These are phyloP conservation scores for Pararge aegeria DNA, from an alignment of 1,140 invertebrate genomes.

Conservation along the genomic window DNA sequence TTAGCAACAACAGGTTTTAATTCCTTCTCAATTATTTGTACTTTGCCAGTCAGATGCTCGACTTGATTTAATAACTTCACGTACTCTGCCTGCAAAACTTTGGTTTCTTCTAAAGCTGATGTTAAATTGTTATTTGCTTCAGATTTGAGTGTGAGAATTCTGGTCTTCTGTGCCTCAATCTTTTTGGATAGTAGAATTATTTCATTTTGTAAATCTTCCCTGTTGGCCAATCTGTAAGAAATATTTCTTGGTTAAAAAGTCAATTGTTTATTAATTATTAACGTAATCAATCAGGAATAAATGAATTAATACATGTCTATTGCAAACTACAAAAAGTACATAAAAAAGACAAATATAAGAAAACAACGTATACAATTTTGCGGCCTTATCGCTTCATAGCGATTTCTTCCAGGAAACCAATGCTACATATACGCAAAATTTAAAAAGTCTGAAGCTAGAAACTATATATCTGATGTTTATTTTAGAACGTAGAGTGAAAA, in stretches of 20 bases:
- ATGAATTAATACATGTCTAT: too few relatives aligned
- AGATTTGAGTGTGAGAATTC: conserved; percentile 84
- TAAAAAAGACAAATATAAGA: too few relatives aligned
- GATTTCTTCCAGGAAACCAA: too few relatives aligned
- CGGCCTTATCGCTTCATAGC: too few relatives aligned
- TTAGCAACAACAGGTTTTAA: conserved; percentile 80
- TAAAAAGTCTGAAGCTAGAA: too few relatives aligned
- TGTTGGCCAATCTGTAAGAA: conserved; percentile 83
- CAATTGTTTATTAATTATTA: background rate
- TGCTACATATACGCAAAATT: too few relatives aligned
- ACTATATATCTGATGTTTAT: too few relatives aligned
- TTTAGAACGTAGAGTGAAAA: too few relatives aligned
- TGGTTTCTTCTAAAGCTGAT: conserved; percentile 83
- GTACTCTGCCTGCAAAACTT: conserved; percentile 82
- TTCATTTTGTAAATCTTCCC: conserved; percentile 91
- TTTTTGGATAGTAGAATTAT: conserved; percentile 84
- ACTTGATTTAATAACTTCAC: conserved; percentile 81
- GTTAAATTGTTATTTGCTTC: conserved; percentile 83
- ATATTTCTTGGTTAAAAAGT: background rate
- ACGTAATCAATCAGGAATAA: too few relatives aligned
- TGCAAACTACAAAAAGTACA: background rate
- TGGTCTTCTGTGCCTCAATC: conserved; percentile 82
- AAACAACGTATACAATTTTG: too few relatives aligned
- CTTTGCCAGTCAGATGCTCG: conserved; percentile 80
- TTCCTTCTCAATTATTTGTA: conserved; percentile 82